Evolutionary conservation across 2,888 invertebrate species (phyloP).

Genomic region (Sisyra nigra): DNA sequence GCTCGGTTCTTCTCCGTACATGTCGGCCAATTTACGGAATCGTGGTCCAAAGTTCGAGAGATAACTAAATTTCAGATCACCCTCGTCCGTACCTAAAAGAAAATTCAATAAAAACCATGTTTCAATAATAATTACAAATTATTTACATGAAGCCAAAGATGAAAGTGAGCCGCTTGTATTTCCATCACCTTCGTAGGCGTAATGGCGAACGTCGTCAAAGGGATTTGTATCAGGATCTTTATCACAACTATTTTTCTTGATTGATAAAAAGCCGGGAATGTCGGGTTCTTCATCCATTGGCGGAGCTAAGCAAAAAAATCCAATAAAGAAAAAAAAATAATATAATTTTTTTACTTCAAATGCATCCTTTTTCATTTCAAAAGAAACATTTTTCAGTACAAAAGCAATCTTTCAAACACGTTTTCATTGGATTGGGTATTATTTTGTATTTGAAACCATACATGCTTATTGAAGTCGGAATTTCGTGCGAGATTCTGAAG

Average conservation of each 20-base stretch:
- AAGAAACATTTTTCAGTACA: not conserved
- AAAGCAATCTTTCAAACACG: too few species aligned
- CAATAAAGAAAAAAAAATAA: not conserved
- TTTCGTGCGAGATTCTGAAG: too few species aligned
- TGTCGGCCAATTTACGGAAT: slow-evolving; percentile 83
- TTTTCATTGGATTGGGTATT: too few species aligned
- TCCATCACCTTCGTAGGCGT: slow-evolving; percentile 95
- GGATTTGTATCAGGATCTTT: slow-evolving; percentile 84
- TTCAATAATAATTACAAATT: slow-evolving; percentile 1
- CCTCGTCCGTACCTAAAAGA: slow-evolving; percentile 62
- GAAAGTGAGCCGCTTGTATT: slow-evolving; percentile 81
- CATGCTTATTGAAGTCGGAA: too few species aligned
- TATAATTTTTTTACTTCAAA: not conserved
- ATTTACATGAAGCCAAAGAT: slow-evolving; percentile 73
- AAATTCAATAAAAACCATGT: too few species aligned
- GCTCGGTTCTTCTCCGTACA: slow-evolving; percentile 83
- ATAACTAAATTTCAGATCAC: slow-evolving; percentile 87
- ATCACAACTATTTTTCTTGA: slow-evolving; percentile 79
- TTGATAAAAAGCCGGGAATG: slow-evolving; percentile 78
- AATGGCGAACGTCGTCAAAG: slow-evolving; percentile 92
- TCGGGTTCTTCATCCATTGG: slow-evolving; percentile 51
- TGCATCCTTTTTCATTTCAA: too few species aligned
- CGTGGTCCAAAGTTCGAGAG: slow-evolving; percentile 90
- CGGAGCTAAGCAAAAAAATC: slow-evolving; percentile 22
- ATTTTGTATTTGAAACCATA: too few species aligned